Evolutionary conservation across 2,797 vertebrate species (phyloP).

Genomic region (Holocentrus rufus): DNA sequence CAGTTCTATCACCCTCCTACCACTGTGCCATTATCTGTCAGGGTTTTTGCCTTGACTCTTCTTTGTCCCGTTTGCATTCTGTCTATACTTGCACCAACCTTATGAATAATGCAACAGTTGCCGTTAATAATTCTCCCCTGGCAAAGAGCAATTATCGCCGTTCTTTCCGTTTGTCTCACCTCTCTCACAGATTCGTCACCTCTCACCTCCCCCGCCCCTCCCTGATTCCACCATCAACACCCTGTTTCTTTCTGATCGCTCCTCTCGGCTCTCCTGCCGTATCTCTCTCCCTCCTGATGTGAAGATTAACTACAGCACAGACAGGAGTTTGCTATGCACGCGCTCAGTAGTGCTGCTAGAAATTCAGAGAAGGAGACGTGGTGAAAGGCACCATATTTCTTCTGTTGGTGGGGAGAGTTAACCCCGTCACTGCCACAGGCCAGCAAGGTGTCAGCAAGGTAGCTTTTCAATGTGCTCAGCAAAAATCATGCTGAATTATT

Average conservation of each 20-base stretch:
- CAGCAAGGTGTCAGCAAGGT: no score
- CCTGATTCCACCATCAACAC: background rate
- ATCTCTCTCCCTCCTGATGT: slow-evolving; percentile 9
- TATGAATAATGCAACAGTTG: slow-evolving; percentile 34
- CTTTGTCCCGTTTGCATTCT: slow-evolving; percentile 10
- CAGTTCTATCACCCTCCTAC: slow-evolving; percentile 7
- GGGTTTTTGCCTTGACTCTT: background rate
- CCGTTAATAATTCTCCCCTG: slow-evolving; percentile 7
- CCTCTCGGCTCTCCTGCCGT: background rate
- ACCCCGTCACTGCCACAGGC: no score
- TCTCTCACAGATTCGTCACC: background rate
- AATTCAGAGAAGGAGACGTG: slow-evolving; percentile 28
- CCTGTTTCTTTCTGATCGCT: no score
- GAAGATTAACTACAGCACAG: slow-evolving; percentile 36
- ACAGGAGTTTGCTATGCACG: slow-evolving; percentile 14
- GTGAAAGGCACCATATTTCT: background rate
- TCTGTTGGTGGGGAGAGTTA: background rate
- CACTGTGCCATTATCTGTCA: background rate
- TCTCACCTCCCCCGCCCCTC: background rate
- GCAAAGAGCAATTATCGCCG: background rate
- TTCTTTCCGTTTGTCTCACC: background rate
- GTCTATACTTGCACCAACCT: background rate
- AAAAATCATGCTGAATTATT: no score
- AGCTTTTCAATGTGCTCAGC: no score
- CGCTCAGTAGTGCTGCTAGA: slow-evolving; percentile 25